Evolutionary conservation across 2,113 vertebrate species (phyloP), one percentile per base, ranked within the genome.

Genomic region (Fulmarus glacialis): DNA sequence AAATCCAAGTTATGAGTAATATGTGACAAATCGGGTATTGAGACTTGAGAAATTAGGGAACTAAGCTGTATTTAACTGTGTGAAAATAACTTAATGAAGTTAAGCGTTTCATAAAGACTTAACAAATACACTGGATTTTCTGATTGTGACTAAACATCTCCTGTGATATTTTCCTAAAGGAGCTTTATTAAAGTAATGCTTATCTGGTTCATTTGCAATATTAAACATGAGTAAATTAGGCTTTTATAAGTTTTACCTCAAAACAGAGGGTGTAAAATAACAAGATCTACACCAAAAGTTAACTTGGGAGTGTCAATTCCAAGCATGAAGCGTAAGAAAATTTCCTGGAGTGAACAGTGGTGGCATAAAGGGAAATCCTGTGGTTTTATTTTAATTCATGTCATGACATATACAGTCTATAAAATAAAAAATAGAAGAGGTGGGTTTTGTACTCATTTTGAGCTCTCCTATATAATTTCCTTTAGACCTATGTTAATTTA

Each of bases 41-140:
- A 82, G 78, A 82, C 68, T 91, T 91, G 60, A 66, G 66, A 92
- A 97, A 77, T 89, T 15, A 40, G 38, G 66, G 24, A 77, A 36
- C 55, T 95, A 93, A 96, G 66, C 84, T 97, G 91, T 87, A 80
- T 91, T 94, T 94, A 94, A 87, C 81, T 60, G 30, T 84, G 71
- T 79, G 56, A 82, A 75, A 93, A 79, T 73, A 91, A 89, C 53
- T 86, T 93, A 40, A 71, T 91, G 38, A 89, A 91, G 81, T 89
- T 91, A 95, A 96, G 87, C 18, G 0, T 87, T 96, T 96, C 64
- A 47, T 84, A 74, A 62, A 77, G 93, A 84, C 70, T 82, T 89
- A 78, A 74, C 38, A 89, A 94, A 82, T 89, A 45, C 0, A 0
- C 26, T 64, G 92, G 81, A 88, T 92, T 97, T 93, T 90, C 70